Base-by-base conservation (phyloP, 2,797 vertebrate genomes). In the Delichon dasypus region DNA sequence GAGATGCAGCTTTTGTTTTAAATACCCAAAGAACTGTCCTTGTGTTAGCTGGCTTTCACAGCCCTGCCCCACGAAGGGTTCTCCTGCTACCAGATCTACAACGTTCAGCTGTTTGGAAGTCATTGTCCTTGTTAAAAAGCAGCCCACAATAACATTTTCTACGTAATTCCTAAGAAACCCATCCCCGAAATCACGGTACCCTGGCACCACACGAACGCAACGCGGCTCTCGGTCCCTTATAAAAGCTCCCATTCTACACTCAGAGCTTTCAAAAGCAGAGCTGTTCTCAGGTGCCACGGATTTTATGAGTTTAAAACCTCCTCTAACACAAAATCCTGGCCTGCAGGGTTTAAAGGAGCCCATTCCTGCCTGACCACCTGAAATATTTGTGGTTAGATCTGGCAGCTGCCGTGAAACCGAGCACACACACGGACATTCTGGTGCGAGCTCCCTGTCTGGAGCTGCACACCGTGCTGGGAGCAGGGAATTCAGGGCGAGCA, bases 371-470 rank as follows among this genome's bases (percentile, higher is more conserved):
- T 97, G 97, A 98, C 98, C 98, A 99, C 98, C 98, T 99, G 98
- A 97, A 98, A 99, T 99, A 98, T 96, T 98, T 99, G 99, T 98
- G 99, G 98, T 98, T 97, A 96, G 83, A 94, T 94, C 97, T 98
- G 98, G 98, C 98, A 98, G 97, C 97, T 91, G 58, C 95, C 79
- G 91, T 94, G 97, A 98, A 98, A 98, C 97, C 98, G 97, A 98
- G 98, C 96, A 96, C 97, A 95, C 96, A 97, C 95, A 92, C 94
- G 94, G 84, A 95, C 96, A 98, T 98, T 98, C 97, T 98, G 85
- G 91, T 53, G 88, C 97, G 88, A 91, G 92, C 91, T 94, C 26
- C 54, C 97, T 96, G 96, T 95, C 96, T 97, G 95, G 96, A 97
- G 97, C 98, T 97, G 96, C 98, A 98, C 97, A 98, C 98, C 97